Evolutionary conservation across 64 coral and sea anemone species (phyloP).

Genomic region (Pocillopora verrucosa): DNA sequence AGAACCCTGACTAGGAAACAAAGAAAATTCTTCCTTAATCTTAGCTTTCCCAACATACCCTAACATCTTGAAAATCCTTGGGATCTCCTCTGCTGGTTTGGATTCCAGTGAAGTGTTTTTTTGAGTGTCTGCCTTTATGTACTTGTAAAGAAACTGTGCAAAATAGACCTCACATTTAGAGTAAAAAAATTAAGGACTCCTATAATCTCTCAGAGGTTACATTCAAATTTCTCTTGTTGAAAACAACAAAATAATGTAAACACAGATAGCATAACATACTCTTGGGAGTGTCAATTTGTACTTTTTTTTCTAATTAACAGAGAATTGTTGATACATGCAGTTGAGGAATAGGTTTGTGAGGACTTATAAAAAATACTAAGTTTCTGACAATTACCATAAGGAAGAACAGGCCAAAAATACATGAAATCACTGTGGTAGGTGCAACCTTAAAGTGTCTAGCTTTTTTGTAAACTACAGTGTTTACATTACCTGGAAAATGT

Average conservation of each 20-base stretch:
- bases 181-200: not conserved
- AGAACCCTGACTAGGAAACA: not conserved
- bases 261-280: no score
- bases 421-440: not conserved
- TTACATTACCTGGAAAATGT: conserved; percentile 71
- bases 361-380: no score
- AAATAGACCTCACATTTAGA: not conserved
- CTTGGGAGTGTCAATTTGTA: no score
- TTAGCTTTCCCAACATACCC: conserved; percentile 54
- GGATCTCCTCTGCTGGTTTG: conserved; percentile 95
- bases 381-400: no score
- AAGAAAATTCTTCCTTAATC: no score
- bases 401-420: no score
- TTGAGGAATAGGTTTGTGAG: no score
- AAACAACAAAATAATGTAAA: no score
- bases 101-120: conserved; percentile 68
- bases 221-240: no score
- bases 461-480: not conserved
- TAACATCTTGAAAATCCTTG: conserved; percentile 85
- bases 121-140: conserved; percentile 65
- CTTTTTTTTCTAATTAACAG: no score
- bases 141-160: conserved; percentile 88
- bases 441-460: not conserved
- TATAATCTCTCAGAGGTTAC: no score
- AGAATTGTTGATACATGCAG: no score